Percentiles rank a stretch among this genome's conserved stretches.
Evolutionary conservation across 2,888 invertebrate species (phyloP).

Genomic region (Brachyopa scutellaris): DNA sequence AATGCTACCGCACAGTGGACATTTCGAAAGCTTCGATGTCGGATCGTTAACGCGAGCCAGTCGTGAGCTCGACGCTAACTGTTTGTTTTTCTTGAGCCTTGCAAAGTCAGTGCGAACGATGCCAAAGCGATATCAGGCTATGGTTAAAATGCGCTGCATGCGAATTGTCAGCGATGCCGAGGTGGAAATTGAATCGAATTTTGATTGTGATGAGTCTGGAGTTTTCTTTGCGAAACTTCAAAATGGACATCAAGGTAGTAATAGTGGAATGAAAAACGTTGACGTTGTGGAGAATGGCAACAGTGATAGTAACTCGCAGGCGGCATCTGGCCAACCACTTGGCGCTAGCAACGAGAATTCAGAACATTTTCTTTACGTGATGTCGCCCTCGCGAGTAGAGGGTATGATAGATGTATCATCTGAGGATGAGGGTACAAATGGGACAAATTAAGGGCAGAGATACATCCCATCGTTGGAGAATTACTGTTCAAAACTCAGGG

Average conservation of each 20-base stretch:
- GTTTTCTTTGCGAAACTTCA: constrained; percentile 53
- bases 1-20: constrained; percentile 50
- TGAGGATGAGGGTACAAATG: constrained; percentile 78
- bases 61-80: constrained; percentile 80
- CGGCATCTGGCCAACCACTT: constrained; percentile 10
- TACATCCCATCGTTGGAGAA: neutral
- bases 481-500: constrained; percentile 47
- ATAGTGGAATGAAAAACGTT: constrained; percentile 9
- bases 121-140: constrained; percentile 80
- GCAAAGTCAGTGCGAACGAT: constrained; percentile 80
- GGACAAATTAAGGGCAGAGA: constrained; percentile 29
- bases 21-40: constrained; percentile 77
- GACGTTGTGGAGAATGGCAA: constrained; percentile 33
- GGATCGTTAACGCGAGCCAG: constrained; percentile 79
- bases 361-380: constrained; percentile 81
- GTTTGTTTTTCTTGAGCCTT: constrained; percentile 80
- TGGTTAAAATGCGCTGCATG: constrained; percentile 81
- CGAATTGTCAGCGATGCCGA: constrained; percentile 81
- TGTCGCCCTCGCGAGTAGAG: constrained; percentile 81
- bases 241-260: constrained; percentile 21
- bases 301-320: constrained; percentile 47
- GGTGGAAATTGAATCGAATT: constrained; percentile 79
- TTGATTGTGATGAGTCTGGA: constrained; percentile 76
- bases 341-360: constrained; percentile 76
- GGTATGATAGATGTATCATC: constrained; percentile 81